Percentiles rank a stretch among this genome's conserved stretches.
These are phyloP conservation scores for Rafetus swinhoei DNA, from an alignment of 2,113 vertebrate species.

Conservation along the genomic window DNA sequence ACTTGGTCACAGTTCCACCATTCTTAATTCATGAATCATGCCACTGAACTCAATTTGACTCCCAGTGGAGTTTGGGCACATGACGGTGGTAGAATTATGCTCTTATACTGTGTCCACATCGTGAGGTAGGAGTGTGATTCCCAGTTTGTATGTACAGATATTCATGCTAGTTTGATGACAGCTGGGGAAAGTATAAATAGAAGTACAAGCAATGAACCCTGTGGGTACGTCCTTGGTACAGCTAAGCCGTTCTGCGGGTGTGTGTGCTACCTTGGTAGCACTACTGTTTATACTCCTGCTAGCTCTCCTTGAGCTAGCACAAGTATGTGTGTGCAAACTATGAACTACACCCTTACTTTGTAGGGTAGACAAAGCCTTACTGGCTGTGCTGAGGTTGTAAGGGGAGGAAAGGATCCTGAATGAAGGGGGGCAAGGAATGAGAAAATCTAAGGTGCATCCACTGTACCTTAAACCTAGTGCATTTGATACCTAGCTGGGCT, in stretches of 20 bases:
- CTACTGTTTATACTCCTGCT: too few species aligned
- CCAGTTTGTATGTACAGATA: too few species aligned
- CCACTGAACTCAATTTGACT: not conserved
- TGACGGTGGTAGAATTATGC: not conserved
- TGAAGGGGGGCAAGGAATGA: not conserved
- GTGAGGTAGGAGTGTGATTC: too few species aligned
- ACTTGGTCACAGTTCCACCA: not conserved
- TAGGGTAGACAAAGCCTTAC: not conserved
- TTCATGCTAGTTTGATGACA: not conserved
- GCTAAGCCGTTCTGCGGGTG: too few species aligned
- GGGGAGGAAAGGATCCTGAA: not conserved
- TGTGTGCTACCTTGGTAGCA: too few species aligned
- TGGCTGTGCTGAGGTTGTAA: not conserved
- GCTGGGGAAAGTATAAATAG: not conserved
- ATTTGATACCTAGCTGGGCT: not conserved
- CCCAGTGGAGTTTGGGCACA: rapidly evolving
- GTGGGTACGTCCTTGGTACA: too few species aligned
- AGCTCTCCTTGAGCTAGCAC: not conserved
- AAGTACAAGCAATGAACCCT: not conserved
- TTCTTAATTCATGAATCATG: not conserved
- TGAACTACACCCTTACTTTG: not conserved
- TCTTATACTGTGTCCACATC: not conserved
- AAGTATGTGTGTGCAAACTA: not conserved
- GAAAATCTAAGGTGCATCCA: not conserved
- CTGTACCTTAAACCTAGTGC: not conserved